Conservation (phyloP, 2,113 vertebrate species). For the Phrynosoma blainvillii region DNA sequence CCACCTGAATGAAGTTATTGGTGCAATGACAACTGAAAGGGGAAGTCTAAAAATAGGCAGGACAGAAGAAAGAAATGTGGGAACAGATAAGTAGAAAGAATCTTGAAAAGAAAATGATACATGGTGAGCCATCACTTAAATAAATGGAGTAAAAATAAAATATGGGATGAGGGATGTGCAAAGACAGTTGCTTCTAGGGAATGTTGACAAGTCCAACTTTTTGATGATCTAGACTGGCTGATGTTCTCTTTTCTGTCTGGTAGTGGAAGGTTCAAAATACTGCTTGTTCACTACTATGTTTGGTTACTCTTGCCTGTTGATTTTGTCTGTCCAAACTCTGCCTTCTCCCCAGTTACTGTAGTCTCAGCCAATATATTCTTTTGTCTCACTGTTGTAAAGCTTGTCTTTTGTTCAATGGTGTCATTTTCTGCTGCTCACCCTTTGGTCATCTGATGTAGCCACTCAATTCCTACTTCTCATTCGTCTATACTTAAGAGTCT, state of each 20-base stretch:
- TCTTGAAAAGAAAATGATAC: too few species aligned
- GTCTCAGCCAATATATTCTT: not conserved
- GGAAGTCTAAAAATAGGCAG: not conserved
- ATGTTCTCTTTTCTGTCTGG: not conserved
- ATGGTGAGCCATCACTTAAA: too few species aligned
- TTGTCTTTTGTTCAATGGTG: too few species aligned
- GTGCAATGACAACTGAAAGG: not conserved
- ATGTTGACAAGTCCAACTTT: not conserved
- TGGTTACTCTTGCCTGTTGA: not conserved
- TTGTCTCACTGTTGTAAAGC: too few species aligned
- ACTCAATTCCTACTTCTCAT: too few species aligned
- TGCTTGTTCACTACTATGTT: not conserved
- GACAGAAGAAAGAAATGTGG: not conserved
- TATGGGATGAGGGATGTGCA: too few species aligned
- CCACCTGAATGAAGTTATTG: not conserved
- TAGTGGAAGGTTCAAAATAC: not conserved
- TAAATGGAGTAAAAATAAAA: too few species aligned
- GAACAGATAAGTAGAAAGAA: not conserved
- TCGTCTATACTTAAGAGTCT: too few species aligned
- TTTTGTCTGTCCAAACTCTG: not conserved
- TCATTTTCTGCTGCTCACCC: too few species aligned
- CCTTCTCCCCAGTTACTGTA: not conserved
- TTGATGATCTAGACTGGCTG: not conserved
- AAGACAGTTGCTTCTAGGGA: not conserved
- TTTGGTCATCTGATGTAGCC: too few species aligned